A percentile compares a stretch with the other conserved stretches of the same genome.
Conservation (phyloP, 1,140 invertebrate genomes). For the Temnothorax nylanderi region DNA sequence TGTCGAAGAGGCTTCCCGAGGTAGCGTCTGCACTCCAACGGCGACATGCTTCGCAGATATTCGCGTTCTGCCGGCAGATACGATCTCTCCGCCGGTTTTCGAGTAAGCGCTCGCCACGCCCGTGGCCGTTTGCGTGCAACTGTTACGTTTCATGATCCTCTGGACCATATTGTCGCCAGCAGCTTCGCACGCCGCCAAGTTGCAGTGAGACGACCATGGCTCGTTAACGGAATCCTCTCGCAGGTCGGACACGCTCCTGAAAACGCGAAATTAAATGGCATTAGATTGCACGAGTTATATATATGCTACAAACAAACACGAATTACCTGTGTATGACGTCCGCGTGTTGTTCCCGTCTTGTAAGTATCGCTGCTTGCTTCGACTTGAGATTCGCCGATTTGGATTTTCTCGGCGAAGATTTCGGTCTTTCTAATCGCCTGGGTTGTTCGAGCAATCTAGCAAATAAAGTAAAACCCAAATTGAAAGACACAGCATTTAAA, state of each 20-base stretch:
- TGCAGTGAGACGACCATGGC: constrained; percentile 84
- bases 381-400: constrained; percentile 66
- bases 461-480: background rate
- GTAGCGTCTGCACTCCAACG: constrained; percentile 73
- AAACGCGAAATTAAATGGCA: background rate
- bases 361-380: constrained; percentile 40
- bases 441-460: constrained; percentile 80
- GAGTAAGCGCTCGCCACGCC: constrained; percentile 73
- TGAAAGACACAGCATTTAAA: background rate
- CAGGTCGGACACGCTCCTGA: constrained; percentile 49
- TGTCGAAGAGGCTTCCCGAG: constrained; percentile 1
- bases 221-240: constrained; percentile 70
- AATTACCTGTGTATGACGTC: constrained; percentile 15
- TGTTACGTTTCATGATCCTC: constrained; percentile 79
- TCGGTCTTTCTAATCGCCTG: constrained; percentile 73
- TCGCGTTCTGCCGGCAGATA: constrained; percentile 66
- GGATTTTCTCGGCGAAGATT: constrained; percentile 73
- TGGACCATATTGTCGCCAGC: constrained; percentile 61
- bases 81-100: constrained; percentile 80
- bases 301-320: background rate
- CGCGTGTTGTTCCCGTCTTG: constrained; percentile 36
- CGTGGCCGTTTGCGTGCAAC: constrained; percentile 79
- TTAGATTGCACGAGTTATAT: background rate
- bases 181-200: constrained; percentile 76
- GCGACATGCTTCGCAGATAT: constrained; percentile 67